Base-by-base conservation (phyloP, 2,797 vertebrate species). In the Chaetodon trifasciatus region DNA sequence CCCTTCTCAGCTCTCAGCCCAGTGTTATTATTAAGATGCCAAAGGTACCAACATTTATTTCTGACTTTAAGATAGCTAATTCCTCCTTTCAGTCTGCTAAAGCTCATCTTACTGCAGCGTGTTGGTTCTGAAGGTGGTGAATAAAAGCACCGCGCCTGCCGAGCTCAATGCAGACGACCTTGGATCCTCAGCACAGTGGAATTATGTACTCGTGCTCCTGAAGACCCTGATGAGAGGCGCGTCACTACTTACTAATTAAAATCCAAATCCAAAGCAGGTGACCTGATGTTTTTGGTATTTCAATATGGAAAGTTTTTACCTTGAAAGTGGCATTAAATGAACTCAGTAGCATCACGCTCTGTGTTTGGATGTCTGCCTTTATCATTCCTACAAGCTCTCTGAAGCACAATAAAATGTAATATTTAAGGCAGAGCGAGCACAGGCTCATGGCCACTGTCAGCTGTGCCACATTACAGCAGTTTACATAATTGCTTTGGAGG, bases 381-480 rank as follows among this genome's bases (percentile, higher is more conserved):
- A 39, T 5, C n/a, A 44, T 70, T 21, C 16, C 7, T 16, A 24
- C n/a, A 64, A 19, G 3, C 23, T n/a, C 64, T 57, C 58, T 39
- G 10, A 81, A 63, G 53, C 15, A 40, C 1, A 39, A 37, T 57
- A 15, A 32, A 71, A 79, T 73, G 46, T 11, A 15, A 78, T 64
- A 69, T 61, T 74, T 62, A 75, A 63, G 53, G 28, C 63, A 37
- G 50, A 39, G 55, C 49, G 61, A 68, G 52, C 68, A 39, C 72
- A 55, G 24, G 17, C 73, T 84, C 37, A 8, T 70, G 58, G 65
- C 50, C 11, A n/a, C 65, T 61, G 74, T 71, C 24, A 70, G 19
- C 53, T 70, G 74, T 74, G 71, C 58, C 52, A 62, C 62, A 79
- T 79, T 44, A 71, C 39, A 63, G 65, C 78, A 61, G 61, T 77